Conservation (phyloP, 2,113 vertebrate genomes). For the Nerophis ophidion region DNA sequence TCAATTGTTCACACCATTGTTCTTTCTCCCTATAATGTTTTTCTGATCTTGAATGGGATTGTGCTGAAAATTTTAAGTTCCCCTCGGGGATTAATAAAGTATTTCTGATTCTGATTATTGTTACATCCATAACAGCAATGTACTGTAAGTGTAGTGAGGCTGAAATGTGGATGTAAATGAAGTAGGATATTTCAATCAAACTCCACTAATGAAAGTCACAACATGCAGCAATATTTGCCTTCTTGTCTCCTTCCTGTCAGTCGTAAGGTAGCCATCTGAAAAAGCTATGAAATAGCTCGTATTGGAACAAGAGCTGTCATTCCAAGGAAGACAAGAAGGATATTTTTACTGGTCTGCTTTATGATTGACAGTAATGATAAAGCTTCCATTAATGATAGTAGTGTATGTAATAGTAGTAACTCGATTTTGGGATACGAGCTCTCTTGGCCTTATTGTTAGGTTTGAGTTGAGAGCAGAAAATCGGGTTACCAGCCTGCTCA, state of each 20-base stretch:
- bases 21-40: too few relatives aligned
- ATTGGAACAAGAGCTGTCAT: conserved; percentile 40
- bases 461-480: too few relatives aligned
- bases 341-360: conserved; percentile 25
- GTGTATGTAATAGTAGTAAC: background rate
- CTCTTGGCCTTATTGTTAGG: too few relatives aligned
- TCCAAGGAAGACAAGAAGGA: conserved; percentile 35
- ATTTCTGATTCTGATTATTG: too few relatives aligned
- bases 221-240: conserved; percentile 11
- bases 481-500: too few relatives aligned
- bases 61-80: too few relatives aligned
- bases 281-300: conserved; percentile 48
- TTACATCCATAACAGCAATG: too few relatives aligned
- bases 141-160: background rate
- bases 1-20: too few relatives aligned
- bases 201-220: conserved; percentile 9
- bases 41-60: too few relatives aligned
- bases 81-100: too few relatives aligned
- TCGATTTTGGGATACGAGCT: too few relatives aligned
- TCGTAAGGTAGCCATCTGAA: conserved; percentile 46
- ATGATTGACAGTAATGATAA: conserved; percentile 39
- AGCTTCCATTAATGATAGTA: conserved; percentile 39
- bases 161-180: conserved; percentile 8
- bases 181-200: background rate
- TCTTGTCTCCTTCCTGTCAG: conserved; percentile 36